These are phyloP conservation scores for Hydrocynus forskahlii DNA, from an alignment of 2,797 vertebrate genomes.

Conservation along the genomic window DNA sequence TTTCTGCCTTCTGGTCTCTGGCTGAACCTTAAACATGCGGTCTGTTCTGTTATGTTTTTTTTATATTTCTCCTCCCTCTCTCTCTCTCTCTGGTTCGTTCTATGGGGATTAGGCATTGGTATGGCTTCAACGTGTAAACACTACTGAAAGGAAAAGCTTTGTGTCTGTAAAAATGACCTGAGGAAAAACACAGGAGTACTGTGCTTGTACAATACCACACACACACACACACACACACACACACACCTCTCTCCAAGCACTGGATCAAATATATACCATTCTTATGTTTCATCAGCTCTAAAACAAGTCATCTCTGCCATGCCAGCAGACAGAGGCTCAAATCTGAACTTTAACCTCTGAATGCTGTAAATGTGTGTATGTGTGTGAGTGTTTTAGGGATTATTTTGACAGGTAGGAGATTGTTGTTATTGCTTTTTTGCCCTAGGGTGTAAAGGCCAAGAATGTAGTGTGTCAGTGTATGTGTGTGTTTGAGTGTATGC, in stretches of 20 bases:
- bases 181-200: constrained; percentile 11
- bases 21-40: constrained; percentile 32
- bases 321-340: constrained; percentile 22
- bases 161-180: constrained; percentile 42
- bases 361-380: constrained; percentile 26
- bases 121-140: constrained; percentile 29
- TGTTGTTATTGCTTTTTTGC: constrained; percentile 52
- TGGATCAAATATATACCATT: constrained; percentile 38
- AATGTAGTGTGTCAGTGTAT: constrained; percentile 19
- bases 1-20: constrained; percentile 33
- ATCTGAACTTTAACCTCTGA: constrained; percentile 43
- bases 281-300: constrained; percentile 40
- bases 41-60: neutral
- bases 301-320: constrained; percentile 37
- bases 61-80: neutral
- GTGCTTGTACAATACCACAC: neutral
- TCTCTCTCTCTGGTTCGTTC: constrained; percentile 10
- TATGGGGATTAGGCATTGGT: constrained; percentile 25
- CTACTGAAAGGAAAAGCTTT: constrained; percentile 23
- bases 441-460: constrained; percentile 40
- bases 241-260: neutral
- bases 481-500: constrained; percentile 18
- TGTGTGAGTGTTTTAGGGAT: constrained; percentile 28
- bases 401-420: constrained; percentile 51
- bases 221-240: constrained; percentile 44